Evolutionary conservation across 2,888 invertebrate species (phyloP), one percentile per base, ranked within the genome.

Genomic region (Griposia aprilina): DNA sequence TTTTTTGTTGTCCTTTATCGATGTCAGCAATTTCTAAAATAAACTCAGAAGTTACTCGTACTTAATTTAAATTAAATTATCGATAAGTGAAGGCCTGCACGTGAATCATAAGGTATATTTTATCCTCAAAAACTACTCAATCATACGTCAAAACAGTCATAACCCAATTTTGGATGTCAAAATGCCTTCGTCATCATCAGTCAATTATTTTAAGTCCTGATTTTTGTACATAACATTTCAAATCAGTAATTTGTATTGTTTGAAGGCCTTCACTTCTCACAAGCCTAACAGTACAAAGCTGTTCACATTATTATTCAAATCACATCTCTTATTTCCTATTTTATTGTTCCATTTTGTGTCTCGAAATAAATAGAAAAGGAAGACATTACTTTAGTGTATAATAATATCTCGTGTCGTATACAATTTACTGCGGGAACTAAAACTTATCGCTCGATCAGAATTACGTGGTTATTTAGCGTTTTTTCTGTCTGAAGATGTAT

Each of bases 231-330:
- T n/a, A n/a, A 11, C 7, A 55, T 60, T 63, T 78, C 13, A 5
- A 50, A 30, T 57, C 10, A 7, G 17, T 71, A 36, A 50, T 55
- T 13, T 69, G 65, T 73, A 30, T 63, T 50, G 17, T 74, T 72
- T 72, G 52, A 67, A 36, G 48, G 48, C n/a, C 41, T 67, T 52
- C 7, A 23, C 20, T 45, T 26, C 15, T 45, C 26, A 4, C 45
- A 55, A 23, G 13, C 10, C 50, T 30, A 76, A 62, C 30, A 57
- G 17, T 30, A 76, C 45, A 60, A 80, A 80, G 78, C 78, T 74
- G 74, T 73, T 75, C 68, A 62, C 62, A 80, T 88, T 83, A 86
- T 76, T 82, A 88, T 87, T 84, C 86, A 82, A 80, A 88, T 83
- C 80, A 76, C 66, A 81, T 78, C 23, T 57, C 59, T 17, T 73